Conservation (phyloP, 2,113 vertebrate genomes). For the Eurypyga helias region DNA sequence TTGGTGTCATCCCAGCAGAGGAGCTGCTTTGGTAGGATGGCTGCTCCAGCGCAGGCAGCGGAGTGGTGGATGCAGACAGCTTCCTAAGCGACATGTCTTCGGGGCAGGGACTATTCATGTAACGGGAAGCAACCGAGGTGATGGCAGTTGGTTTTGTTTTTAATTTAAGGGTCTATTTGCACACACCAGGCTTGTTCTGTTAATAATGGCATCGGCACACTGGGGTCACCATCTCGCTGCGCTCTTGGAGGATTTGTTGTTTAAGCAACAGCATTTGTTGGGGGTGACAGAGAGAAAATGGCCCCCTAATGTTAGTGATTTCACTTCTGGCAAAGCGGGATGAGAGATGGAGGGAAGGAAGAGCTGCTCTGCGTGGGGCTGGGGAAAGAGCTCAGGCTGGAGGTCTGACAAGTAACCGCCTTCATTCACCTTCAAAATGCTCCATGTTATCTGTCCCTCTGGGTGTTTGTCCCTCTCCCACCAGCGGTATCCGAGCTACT, state of each 20-base stretch:
- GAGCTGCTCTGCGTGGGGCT: not conserved
- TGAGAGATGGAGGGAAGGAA: not conserved
- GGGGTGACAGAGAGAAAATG: not conserved
- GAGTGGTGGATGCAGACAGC: not conserved
- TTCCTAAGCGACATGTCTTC: rapidly evolving
- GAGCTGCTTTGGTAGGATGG: not conserved
- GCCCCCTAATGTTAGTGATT: not conserved
- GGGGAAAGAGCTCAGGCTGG: not conserved
- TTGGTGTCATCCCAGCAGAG: not conserved
- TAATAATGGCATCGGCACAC: not conserved
- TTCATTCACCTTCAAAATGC: not conserved
- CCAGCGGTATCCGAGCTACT: not conserved
- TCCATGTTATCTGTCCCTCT: not conserved
- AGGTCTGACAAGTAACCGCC: not conserved
- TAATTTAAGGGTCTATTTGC: not conserved
- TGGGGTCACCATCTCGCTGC: not conserved
- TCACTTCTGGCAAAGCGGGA: not conserved
- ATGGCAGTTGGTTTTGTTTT: not conserved
- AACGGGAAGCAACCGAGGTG: not conserved
- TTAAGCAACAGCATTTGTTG: not conserved
- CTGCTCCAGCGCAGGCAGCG: not conserved
- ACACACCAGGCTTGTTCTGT: not conserved
- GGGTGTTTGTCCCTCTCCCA: not conserved
- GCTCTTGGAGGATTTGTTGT: not conserved
- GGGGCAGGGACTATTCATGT: not conserved